A percentile compares a stretch with the other conserved stretches of the same genome.
phyloP scores from a whole-genome alignment of 2,888 invertebrate species.

The Dione vanillae region DNA sequence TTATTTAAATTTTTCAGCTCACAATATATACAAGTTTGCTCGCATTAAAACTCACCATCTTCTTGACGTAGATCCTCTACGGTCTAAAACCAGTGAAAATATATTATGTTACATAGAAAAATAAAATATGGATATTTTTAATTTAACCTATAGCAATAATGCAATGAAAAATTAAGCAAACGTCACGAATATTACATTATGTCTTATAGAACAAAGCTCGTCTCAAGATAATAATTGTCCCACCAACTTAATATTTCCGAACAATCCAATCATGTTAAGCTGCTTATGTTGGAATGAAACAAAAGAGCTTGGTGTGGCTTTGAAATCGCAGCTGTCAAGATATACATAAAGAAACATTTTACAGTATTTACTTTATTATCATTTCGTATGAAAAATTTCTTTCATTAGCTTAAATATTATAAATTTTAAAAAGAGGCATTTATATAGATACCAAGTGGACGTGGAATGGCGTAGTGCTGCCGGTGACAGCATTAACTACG shows the following conservation, averaged over 20 bases:
- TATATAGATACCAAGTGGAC: no score
- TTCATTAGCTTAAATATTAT: background rate
- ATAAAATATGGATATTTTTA: background rate
- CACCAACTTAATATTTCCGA: conserved; percentile 29
- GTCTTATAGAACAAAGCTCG: conserved; percentile 5
- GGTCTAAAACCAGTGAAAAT: no score
- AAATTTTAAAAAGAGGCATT: no score
- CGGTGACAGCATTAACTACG: no score
- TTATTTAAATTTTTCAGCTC: no score
- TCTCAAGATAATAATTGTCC: conserved; percentile 35
- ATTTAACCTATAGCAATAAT: background rate
- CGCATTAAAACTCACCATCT: conserved; percentile 10
- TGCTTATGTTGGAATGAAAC: conserved; percentile 43
- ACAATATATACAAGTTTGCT: no score
- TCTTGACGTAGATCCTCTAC: no score
- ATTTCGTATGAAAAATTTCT: conserved; percentile 35
- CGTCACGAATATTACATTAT: conserved; percentile 5
- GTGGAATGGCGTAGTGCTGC: no score
- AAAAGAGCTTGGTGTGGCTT: conserved; percentile 37
- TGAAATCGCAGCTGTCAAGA: conserved; percentile 9
- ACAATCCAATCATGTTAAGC: conserved; percentile 52
- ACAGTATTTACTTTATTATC: conserved; percentile 41
- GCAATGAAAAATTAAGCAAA: background rate
- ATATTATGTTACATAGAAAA: background rate
- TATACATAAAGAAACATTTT: conserved; percentile 31